Conservation (phyloP, 2,888 invertebrate species). For the Trichogramma dendrolimi region DNA sequence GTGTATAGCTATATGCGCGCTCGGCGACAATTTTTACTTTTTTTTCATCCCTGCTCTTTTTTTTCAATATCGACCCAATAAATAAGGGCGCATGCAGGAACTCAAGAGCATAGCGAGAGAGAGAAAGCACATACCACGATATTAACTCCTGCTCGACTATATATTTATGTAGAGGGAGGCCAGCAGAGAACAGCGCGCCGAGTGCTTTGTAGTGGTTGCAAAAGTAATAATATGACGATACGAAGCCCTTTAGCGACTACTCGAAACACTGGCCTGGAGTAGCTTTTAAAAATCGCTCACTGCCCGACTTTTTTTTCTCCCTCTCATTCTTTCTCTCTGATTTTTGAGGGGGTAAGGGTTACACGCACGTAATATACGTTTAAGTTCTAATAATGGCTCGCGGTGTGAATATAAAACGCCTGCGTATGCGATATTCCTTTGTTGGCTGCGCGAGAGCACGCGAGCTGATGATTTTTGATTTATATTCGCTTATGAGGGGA, state of each 20-base stretch:
- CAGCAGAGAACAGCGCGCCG: neutral
- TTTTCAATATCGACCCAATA: conserved; percentile 19
- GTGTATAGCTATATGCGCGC: too few relatives aligned
- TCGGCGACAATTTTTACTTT: too few relatives aligned
- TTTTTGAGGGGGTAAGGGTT: neutral
- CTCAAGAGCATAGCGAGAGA: neutral
- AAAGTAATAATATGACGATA: too few relatives aligned
- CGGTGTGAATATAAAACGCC: too few relatives aligned
- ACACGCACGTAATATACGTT: conserved; percentile 15
- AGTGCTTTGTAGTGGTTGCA: too few relatives aligned
- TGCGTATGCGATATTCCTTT: too few relatives aligned
- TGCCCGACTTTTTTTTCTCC: neutral
- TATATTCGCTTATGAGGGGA: conserved; percentile 18
- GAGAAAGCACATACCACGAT: neutral
- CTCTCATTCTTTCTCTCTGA: neutral
- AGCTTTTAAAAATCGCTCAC: conserved; percentile 18
- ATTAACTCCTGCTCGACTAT: too few relatives aligned
- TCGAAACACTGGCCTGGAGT: neutral
- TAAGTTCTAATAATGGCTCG: conserved; percentile 20
- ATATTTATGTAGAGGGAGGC: too few relatives aligned
- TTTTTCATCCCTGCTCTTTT: neutral
- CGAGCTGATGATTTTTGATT: conserved; percentile 10
- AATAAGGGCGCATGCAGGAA: neutral
- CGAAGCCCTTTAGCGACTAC: too few relatives aligned
- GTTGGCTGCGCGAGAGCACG: conserved; percentile 6